phyloP scores from a whole-genome alignment of 2,113 vertebrate genomes.

The Halichoeres trimaculatus region DNA sequence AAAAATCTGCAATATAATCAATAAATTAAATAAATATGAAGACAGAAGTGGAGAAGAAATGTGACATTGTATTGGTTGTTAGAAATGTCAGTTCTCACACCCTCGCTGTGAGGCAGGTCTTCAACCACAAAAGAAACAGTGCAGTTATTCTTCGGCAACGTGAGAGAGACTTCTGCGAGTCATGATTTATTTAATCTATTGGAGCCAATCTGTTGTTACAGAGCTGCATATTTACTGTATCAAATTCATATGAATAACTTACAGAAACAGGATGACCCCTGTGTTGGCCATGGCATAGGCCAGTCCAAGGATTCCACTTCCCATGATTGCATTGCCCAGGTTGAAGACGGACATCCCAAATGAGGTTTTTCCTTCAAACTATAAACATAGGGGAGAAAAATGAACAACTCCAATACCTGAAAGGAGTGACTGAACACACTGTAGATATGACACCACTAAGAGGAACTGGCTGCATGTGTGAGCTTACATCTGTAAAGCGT shows the following conservation, averaged over 20 bases:
- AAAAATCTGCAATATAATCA: conserved; percentile 1
- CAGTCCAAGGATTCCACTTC: conserved; percentile 96
- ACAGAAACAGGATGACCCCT: conserved; percentile 95
- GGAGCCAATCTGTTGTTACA: not conserved
- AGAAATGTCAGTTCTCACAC: not conserved
- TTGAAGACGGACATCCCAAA: conserved; percentile 99
- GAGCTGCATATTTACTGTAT: not conserved
- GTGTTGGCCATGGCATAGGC: conserved; percentile 99
- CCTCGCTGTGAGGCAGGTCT: not conserved
- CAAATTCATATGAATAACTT: conserved; percentile 75
- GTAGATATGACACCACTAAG: not conserved
- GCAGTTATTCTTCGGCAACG: too few species aligned
- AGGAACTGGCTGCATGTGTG: not conserved
- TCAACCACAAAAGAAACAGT: too few species aligned
- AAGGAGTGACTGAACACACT: not conserved
- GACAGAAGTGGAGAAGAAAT: not conserved
- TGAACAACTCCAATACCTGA: not conserved
- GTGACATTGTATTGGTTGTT: conserved; percentile 19
- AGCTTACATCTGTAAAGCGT: conserved; percentile 91
- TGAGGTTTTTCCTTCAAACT: conserved; percentile 98
- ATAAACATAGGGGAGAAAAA: conserved; percentile 4
- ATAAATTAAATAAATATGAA: not conserved
- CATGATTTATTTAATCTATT: not conserved
- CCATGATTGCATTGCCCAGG: conserved; percentile 99
- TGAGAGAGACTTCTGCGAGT: too few species aligned